Percentiles rank a stretch among this genome's conserved stretches.
Conservation (phyloP, 2,888 invertebrate species). For the Drosophila limbata region DNA sequence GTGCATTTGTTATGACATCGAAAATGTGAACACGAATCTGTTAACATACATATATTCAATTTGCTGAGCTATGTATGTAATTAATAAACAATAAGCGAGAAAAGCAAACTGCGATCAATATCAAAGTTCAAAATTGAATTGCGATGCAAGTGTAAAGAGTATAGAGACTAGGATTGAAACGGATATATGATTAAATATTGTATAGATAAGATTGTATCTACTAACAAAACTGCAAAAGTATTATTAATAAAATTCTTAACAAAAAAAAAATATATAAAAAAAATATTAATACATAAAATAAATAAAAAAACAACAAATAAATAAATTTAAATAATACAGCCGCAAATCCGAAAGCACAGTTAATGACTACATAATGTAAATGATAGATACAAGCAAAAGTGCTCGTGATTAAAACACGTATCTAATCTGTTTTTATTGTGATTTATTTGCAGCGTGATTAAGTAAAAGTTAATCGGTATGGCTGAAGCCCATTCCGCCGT, state of each 20-base stretch:
- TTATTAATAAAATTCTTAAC: not conserved
- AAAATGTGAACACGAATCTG: conserved; percentile 2
- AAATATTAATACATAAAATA: not conserved
- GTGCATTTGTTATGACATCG: conserved; percentile 57
- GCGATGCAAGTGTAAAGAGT: conserved; percentile 1
- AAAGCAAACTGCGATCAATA: conserved; percentile 8
- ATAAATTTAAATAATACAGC: conserved; percentile 16
- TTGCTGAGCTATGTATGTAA: conserved; percentile 15
- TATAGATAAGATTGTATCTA: not conserved
- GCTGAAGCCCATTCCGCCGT: conserved; percentile 99
- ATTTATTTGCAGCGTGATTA: conserved; percentile 33
- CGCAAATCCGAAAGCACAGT: conserved; percentile 29
- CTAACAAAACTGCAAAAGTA: not conserved
- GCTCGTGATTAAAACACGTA: conserved; percentile 16
- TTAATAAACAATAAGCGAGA: conserved; percentile 26
- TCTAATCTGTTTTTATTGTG: conserved; percentile 39
- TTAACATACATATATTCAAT: not conserved
- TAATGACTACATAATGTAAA: conserved; percentile 42
- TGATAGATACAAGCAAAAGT: conserved; percentile 13
- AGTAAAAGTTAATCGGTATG: conserved; percentile 87
- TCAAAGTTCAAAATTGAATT: conserved; percentile 25
- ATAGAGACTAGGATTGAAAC: not conserved
- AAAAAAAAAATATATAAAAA: not conserved
- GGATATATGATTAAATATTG: not conserved
- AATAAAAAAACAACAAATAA: too few species aligned